These are phyloP conservation scores for Tryphoninae sp. DNA, from an alignment of 2,888 invertebrate genomes.

Conservation along the genomic window DNA sequence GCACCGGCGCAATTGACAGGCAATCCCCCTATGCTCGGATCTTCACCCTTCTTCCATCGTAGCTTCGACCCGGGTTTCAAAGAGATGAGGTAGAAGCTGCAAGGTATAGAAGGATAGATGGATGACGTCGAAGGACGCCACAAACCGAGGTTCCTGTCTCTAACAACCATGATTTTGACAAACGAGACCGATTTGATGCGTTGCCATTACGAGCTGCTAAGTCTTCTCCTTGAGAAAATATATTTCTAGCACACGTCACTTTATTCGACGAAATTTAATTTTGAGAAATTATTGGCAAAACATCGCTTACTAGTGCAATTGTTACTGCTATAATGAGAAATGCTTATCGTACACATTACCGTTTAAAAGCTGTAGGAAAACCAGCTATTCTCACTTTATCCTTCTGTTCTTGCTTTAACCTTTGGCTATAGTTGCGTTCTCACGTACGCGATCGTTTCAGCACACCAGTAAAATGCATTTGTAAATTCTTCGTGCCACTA, in stretches of 20 bases:
- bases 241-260: neutral
- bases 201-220: too few species aligned
- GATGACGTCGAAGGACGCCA: slow-evolving; percentile 41
- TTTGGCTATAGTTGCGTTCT: slow-evolving; percentile 20
- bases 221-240: too few species aligned
- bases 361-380: slow-evolving; percentile 9
- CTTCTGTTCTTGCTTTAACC: neutral
- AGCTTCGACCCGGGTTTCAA: slow-evolving; percentile 38
- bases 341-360: neutral
- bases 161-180: slow-evolving; percentile 21
- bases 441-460: slow-evolving; percentile 10
- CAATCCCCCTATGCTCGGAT: slow-evolving; percentile 53
- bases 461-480: slow-evolving; percentile 1
- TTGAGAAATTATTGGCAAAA: neutral
- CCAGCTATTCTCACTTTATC: neutral
- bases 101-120: slow-evolving; percentile 44
- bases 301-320: neutral
- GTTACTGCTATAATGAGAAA: neutral
- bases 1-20: slow-evolving; percentile 59
- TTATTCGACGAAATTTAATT: neutral
- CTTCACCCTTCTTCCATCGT: slow-evolving; percentile 38
- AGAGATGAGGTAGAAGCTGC: slow-evolving; percentile 38
- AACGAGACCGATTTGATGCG: slow-evolving; percentile 1
- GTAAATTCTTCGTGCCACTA: slow-evolving; percentile 59
- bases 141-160: slow-evolving; percentile 25